Evolutionary conservation across 2,888 invertebrate species (phyloP), one percentile per base, ranked within the genome.

Genomic region (Nemurella pictetii): DNA sequence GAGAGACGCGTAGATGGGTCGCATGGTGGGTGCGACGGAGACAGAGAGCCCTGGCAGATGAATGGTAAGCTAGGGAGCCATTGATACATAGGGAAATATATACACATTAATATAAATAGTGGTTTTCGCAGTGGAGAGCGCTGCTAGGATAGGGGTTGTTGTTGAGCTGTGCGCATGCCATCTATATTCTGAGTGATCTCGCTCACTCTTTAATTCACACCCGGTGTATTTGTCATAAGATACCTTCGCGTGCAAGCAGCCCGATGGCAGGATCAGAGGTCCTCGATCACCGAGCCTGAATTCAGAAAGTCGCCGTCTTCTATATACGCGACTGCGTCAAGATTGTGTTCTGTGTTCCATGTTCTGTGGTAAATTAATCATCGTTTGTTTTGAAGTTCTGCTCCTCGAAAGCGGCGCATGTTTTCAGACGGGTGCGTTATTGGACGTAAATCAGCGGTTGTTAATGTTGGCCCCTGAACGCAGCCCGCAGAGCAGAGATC

Each of bases 31-130:
- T 27, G 82, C 9, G 82, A 72, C 28, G 27, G 72, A 72, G 82
- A 82, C 12, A 29, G 82, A 28, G 80, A 32, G 3, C 32, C 4
- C 32, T 26, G 36, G 15, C 55, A 82, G 55, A 82, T 82, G 82
- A 55, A 87, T 87, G 87, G 86, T 84, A 86, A 85, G 84, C 87
- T 86, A 83, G 87, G 87, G 87, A 87, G 85, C 85, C 87, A 87
- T 87, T 87, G 87, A 87, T 87, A 87, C 87, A 87, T 87, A 86
- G 87, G 86, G 87, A 87, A 87, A 87, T 87, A 87, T 87, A 87
- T 87, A 86, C 87, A 87, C 87, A 87, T 87, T 87, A 87, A 87
- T 87, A 87, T 87, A 87, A 87, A 87, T 87, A 87, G 87, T 87
- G 55, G 82, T 82, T 82, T 82, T 55, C 55, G 55, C 55, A 7